Evolutionary conservation across 2,797 vertebrate species (phyloP).

Genomic region (Dromococcyx pavoninus): DNA sequence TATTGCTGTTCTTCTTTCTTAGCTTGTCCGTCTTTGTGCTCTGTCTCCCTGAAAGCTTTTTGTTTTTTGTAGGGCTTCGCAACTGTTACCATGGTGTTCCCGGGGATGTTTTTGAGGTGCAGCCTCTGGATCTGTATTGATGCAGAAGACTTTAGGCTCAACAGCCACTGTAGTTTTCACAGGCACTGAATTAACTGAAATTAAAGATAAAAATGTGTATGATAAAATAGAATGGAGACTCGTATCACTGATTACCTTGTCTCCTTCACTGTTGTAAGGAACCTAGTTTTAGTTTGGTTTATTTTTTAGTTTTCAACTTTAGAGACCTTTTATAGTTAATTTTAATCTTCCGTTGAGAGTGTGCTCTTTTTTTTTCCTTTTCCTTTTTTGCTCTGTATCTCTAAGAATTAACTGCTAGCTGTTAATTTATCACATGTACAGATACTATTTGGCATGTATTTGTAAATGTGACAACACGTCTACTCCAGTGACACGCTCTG

Average conservation of each 20-base stretch:
- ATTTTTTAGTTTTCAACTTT: neutral
- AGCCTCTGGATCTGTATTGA: neutral
- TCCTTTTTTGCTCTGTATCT: accelerated
- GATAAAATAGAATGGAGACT: neutral
- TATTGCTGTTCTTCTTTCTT: neutral
- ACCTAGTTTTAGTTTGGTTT: neutral
- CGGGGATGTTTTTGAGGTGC: slow-evolving; percentile 4
- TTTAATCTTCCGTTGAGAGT: neutral
- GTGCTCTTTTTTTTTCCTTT: accelerated
- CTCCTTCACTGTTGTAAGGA: neutral
- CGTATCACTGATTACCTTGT: neutral
- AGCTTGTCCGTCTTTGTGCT: neutral
- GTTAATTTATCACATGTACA: neutral
- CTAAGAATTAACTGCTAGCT: neutral
- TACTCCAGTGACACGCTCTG: neutral
- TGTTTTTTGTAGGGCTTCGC: neutral
- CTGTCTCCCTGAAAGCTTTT: neutral
- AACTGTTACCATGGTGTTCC: slow-evolving; percentile 42
- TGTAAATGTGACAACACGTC: neutral
- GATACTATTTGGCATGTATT: neutral
- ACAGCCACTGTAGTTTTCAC: neutral
- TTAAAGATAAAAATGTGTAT: neutral
- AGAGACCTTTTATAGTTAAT: neutral
- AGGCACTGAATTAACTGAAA: neutral
- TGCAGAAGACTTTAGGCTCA: neutral